A percentile compares a stretch with the other conserved stretches of the same genome.
Conservation (phyloP, 2,113 vertebrate species). For the Sakesphorus luctuosus region DNA sequence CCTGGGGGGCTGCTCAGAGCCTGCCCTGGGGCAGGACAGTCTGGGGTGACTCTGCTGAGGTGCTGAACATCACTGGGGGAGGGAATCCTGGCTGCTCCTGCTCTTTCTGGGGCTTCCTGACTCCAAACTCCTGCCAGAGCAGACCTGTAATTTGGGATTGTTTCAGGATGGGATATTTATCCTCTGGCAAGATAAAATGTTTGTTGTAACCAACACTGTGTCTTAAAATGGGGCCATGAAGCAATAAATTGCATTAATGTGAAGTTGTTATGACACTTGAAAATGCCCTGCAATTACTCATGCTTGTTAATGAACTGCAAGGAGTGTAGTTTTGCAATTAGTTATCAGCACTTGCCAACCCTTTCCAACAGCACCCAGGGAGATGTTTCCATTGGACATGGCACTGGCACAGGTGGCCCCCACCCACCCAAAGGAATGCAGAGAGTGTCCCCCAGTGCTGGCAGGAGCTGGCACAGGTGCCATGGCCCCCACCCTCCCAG, state of each 20-base stretch:
- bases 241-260: neutral
- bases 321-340: neutral
- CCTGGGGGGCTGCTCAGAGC: neutral
- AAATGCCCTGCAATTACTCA: neutral
- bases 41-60: neutral
- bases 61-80: neutral
- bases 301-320: neutral
- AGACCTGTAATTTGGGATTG: neutral
- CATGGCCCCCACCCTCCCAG: accelerated
- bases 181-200: neutral
- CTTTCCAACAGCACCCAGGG: neutral
- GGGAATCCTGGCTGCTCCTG: neutral
- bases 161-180: neutral
- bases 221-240: neutral
- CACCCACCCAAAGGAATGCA: too few relatives aligned
- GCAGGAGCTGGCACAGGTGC: neutral
- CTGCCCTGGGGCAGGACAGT: neutral
- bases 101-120: neutral
- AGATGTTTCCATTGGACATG: neutral
- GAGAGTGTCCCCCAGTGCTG: too few relatives aligned
- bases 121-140: neutral
- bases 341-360: neutral
- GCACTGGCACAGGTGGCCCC: too few relatives aligned
- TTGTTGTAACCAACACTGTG: neutral
- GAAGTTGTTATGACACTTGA: neutral